These are phyloP conservation scores for Scaptomyza pallida DNA, from an alignment of 1,140 invertebrate species.

Conservation along the genomic window DNA sequence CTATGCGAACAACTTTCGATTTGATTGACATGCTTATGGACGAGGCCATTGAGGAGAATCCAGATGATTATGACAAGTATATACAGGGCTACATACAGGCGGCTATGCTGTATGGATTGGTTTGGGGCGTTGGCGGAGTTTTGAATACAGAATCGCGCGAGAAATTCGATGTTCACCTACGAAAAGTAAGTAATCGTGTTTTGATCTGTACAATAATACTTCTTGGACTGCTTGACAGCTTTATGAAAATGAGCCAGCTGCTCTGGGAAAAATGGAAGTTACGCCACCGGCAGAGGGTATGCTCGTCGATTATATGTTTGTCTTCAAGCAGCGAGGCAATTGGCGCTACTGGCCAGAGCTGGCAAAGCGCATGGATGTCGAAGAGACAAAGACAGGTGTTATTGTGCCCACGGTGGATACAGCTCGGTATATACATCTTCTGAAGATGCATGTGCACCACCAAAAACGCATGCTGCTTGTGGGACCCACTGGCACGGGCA, in stretches of 20 bases:
- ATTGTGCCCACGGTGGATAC: conserved; percentile 93
- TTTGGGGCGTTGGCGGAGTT: conserved; percentile 93
- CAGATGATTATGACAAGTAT: conserved; percentile 88
- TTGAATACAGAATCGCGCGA: conserved; percentile 89
- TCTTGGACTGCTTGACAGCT: conserved; percentile 18
- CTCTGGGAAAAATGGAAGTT: conserved; percentile 88
- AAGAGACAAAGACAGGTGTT: conserved; percentile 73
- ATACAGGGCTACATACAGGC: conserved; percentile 89
- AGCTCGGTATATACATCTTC: conserved; percentile 89
- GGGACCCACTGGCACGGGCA: conserved; percentile 96
- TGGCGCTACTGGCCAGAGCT: conserved; percentile 92
- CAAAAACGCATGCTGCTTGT: conserved; percentile 91
- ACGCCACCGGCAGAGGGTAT: conserved; percentile 90
- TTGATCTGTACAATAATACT: neutral
- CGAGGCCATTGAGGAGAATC: conserved; percentile 87
- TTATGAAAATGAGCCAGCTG: conserved; percentile 86
- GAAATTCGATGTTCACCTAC: conserved; percentile 90
- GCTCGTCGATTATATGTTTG: conserved; percentile 92
- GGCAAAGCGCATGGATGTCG: conserved; percentile 83
- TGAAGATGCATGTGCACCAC: conserved; percentile 88
- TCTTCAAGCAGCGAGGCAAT: conserved; percentile 89
- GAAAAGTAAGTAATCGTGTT: conserved; percentile 54
- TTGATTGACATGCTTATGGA: conserved; percentile 91
- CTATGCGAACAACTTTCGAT: conserved; percentile 88
- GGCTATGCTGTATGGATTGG: conserved; percentile 89